Conservation (phyloP, 2,797 vertebrate species). For the Loris lydekkerianus region DNA sequence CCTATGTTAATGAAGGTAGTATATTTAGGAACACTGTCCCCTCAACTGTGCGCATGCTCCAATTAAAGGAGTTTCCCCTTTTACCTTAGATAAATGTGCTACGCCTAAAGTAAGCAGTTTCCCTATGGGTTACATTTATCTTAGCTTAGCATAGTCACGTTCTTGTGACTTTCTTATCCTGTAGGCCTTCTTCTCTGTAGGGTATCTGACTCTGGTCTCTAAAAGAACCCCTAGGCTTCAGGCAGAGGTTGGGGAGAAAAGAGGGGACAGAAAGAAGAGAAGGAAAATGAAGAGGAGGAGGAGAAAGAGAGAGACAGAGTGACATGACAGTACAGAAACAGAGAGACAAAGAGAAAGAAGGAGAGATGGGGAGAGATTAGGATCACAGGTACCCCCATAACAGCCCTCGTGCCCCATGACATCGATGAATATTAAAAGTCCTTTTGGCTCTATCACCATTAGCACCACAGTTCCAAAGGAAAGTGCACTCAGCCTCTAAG, state of each 20-base stretch:
- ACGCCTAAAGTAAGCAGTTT: neutral
- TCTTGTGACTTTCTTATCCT: neutral
- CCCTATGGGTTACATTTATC: neutral
- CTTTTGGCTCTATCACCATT: neutral
- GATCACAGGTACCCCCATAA: neutral
- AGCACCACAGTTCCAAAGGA: neutral
- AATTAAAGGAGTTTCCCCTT: neutral
- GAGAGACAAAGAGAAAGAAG: neutral
- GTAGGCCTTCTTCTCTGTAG: neutral
- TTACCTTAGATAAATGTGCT: neutral
- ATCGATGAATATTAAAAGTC: neutral
- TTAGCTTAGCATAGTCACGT: neutral
- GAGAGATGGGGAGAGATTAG: neutral
- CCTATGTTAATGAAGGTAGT: neutral
- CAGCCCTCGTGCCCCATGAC: neutral
- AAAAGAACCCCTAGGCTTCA: neutral
- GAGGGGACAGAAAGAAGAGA: neutral
- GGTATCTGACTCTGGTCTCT: neutral
- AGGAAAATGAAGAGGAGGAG: neutral
- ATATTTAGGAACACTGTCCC: neutral
- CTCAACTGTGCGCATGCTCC: neutral
- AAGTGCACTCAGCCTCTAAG: neutral
- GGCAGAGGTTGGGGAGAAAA: neutral
- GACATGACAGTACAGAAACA: neutral
- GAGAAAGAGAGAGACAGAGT: neutral